Evolutionary conservation across 2,797 vertebrate species (phyloP).

Genomic region (Ciconia nigra): DNA sequence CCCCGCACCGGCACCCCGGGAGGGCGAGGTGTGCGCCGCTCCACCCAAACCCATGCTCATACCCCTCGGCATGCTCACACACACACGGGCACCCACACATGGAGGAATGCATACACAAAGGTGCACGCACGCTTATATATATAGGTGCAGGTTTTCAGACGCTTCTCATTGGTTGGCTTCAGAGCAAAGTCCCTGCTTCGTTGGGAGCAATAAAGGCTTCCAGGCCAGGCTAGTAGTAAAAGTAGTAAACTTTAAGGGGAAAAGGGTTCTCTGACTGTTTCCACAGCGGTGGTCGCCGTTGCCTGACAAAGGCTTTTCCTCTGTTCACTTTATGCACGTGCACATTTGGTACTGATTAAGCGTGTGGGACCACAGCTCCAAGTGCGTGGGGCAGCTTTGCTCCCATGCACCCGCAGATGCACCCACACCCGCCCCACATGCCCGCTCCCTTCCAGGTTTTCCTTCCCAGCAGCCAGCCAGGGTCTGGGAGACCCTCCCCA

Average conservation of each 20-base stretch:
- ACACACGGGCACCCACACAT: background rate
- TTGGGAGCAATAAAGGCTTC: background rate
- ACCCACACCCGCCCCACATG: background rate
- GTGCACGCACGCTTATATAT: background rate
- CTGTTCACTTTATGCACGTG: background rate
- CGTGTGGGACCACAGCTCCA: background rate
- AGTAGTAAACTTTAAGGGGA: slow-evolving; percentile 38
- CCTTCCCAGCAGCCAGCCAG: background rate
- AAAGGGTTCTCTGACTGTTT: slow-evolving; percentile 1
- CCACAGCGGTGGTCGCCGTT: background rate
- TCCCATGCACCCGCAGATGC: background rate
- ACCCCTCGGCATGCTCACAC: background rate
- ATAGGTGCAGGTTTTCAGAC: background rate
- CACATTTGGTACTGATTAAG: slow-evolving; percentile 55
- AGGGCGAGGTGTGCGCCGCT: background rate
- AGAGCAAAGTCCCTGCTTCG: background rate
- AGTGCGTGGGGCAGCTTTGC: background rate
- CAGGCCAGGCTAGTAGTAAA: slow-evolving; percentile 18
- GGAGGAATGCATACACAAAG: background rate
- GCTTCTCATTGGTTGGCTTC: background rate
- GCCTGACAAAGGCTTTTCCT: slow-evolving; percentile 15
- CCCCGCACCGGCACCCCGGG: background rate
- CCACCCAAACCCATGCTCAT: background rate
- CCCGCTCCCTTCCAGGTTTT: background rate
- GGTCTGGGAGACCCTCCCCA: background rate